Conservation (phyloP, 2,113 vertebrate species). For the Pelvicachromis taeniatus region DNA sequence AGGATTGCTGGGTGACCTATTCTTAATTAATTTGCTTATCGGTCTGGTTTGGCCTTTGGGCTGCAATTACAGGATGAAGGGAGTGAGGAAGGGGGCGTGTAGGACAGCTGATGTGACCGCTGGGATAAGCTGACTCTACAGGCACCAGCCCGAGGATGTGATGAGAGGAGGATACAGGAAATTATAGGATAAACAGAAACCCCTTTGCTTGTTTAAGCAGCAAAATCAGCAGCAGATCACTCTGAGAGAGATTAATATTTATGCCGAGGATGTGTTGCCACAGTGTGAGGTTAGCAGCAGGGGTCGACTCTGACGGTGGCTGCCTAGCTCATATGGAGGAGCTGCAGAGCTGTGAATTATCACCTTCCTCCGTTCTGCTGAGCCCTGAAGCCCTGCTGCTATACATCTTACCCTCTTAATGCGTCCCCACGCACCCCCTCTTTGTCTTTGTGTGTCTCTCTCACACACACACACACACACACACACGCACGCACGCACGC, state of each 20-base stretch:
- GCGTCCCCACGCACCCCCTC: neutral
- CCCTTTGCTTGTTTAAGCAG: neutral
- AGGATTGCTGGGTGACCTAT: conserved; percentile 35
- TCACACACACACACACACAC: neutral
- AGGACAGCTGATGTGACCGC: neutral
- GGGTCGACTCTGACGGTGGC: neutral
- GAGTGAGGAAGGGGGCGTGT: neutral
- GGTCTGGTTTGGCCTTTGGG: conserved; percentile 38
- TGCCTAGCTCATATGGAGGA: conserved; percentile 1
- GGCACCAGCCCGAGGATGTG: neutral
- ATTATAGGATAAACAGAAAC: neutral
- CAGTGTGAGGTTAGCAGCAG: neutral
- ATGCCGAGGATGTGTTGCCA: conserved; percentile 4
- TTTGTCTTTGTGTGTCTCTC: neutral
- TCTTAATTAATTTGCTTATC: conserved; percentile 54
- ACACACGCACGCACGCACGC: neutral
- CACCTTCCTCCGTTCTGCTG: neutral
- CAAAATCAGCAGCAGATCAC: neutral
- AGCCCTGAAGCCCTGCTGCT: conserved; percentile 19
- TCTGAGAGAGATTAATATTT: conserved; percentile 16
- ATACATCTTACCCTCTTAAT: conserved; percentile 22
- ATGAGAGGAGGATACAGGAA: neutral
- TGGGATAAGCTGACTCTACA: neutral
- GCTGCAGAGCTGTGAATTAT: conserved; percentile 41
- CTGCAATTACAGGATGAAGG: conserved; percentile 22